Evolutionary conservation across 2,888 invertebrate genomes (phyloP).

Genomic region (Formica aserva): DNA sequence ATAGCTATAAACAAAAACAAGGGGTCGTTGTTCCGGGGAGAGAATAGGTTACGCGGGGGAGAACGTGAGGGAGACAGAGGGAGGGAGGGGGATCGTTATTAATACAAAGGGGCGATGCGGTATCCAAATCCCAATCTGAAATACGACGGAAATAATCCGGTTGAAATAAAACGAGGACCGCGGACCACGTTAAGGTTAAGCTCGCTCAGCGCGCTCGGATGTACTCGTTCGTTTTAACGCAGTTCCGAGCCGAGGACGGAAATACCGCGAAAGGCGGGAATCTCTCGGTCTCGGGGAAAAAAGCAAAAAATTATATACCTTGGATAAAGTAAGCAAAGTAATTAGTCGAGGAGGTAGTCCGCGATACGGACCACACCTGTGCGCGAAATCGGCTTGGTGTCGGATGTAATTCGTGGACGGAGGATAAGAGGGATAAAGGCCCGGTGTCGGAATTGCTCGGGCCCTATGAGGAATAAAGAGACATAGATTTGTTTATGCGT

Average conservation of each 20-base stretch:
- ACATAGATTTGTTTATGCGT: not conserved
- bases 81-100: constrained; percentile 77
- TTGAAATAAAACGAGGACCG: constrained; percentile 79
- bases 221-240: constrained; percentile 60
- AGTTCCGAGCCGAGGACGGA: constrained; percentile 53
- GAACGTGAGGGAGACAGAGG: constrained; percentile 36
- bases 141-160: constrained; percentile 84
- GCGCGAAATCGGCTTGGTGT: constrained; percentile 64
- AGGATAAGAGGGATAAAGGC: constrained; percentile 48
- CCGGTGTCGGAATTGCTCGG: constrained; percentile 38
- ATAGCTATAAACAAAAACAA: constrained; percentile 80
- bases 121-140: constrained; percentile 84
- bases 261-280: constrained; percentile 50
- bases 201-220: constrained; percentile 58
- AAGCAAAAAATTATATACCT: constrained; percentile 56
- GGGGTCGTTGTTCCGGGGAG: constrained; percentile 68
- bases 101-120: constrained; percentile 81
- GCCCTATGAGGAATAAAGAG: constrained; percentile 24
- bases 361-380: constrained; percentile 65
- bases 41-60: constrained; percentile 67
- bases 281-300: constrained; percentile 52
- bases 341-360: constrained; percentile 64
- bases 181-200: constrained; percentile 71
- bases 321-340: constrained; percentile 64
- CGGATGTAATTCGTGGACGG: constrained; percentile 33